Evolutionary conservation across 2,797 vertebrate species (phyloP).

Genomic region (Synaphobranchus kaupii): DNA sequence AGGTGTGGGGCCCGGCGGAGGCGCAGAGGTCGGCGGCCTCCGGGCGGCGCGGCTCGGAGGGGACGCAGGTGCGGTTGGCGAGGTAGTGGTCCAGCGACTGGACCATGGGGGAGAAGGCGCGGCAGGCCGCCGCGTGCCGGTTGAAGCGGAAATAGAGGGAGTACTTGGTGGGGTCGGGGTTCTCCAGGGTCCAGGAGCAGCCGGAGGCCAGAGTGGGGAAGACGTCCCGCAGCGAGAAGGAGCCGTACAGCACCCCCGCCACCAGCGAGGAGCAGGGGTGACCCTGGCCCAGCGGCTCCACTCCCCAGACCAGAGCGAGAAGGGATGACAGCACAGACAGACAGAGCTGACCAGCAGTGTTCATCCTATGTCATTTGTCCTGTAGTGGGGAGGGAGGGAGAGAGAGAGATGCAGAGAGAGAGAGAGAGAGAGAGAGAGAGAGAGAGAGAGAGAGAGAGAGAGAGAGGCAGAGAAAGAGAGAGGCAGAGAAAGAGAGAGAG

Average conservation of each 20-base stretch:
- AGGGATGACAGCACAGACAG: conserved; percentile 97
- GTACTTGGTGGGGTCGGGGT: conserved; percentile 97
- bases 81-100: conserved; percentile 94
- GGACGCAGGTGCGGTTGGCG: conserved; percentile 90
- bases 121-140: conserved; percentile 87
- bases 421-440: neutral
- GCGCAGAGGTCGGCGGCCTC: conserved; percentile 84
- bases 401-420: neutral
- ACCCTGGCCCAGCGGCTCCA: conserved; percentile 75
- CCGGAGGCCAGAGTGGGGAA: conserved; percentile 88
- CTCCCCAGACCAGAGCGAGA: conserved; percentile 85
- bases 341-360: conserved; percentile 99
- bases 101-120: conserved; percentile 88
- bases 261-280: conserved; percentile 91
- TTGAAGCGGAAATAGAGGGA: conserved; percentile 96
- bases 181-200: conserved; percentile 98
- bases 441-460: neutral
- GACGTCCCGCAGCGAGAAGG: conserved; percentile 97
- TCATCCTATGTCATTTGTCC: conserved; percentile 99
- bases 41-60: conserved; percentile 72
- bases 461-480: no score
- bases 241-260: conserved; percentile 95
- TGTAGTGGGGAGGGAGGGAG: conserved; percentile 59
- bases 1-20: conserved; percentile 77
- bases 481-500: neutral